Conservation (phyloP, 1,140 invertebrate species). For the Drosophila oshimai region DNA sequence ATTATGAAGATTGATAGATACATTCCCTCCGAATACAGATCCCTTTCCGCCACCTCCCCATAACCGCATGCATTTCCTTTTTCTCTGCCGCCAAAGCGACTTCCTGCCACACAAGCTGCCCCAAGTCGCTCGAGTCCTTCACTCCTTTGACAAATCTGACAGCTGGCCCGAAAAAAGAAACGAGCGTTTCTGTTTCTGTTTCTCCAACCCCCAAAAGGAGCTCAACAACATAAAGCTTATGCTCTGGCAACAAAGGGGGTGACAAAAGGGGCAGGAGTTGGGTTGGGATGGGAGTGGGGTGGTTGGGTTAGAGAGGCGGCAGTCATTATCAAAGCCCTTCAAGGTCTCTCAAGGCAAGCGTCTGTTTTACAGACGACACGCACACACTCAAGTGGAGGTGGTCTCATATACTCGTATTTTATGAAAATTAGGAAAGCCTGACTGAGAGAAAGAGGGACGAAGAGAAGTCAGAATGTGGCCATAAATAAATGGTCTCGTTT, state of each 20-base stretch:
- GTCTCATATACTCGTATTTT: constrained; percentile 57
- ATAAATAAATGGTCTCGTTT: constrained; percentile 81
- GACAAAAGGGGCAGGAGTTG: background rate
- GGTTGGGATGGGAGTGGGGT: background rate
- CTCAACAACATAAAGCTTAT: constrained; percentile 59
- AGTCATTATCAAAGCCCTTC: constrained; percentile 76
- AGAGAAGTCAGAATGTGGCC: constrained; percentile 54
- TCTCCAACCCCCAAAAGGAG: constrained; percentile 45
- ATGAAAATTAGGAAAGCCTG: constrained; percentile 58
- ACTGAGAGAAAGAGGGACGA: constrained; percentile 16
- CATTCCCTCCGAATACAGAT: constrained; percentile 20
- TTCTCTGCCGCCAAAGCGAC: constrained; percentile 23
- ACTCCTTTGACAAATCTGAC: constrained; percentile 58
- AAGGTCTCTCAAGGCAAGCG: constrained; percentile 53
- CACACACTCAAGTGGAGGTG: constrained; percentile 12
- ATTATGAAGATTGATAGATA: constrained; percentile 31
- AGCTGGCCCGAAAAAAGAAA: constrained; percentile 45
- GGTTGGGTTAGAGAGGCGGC: constrained; percentile 14
- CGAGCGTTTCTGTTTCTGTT: constrained; percentile 12
- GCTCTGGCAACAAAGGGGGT: constrained; percentile 49
- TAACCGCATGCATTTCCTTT: background rate
- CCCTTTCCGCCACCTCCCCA: constrained; percentile 1
- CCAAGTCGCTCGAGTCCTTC: constrained; percentile 40
- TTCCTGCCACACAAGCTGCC: constrained; percentile 42
- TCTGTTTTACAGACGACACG: constrained; percentile 57